phyloP scores from a whole-genome alignment of 1,140 invertebrate species.

The Pectinophora gossypiella region DNA sequence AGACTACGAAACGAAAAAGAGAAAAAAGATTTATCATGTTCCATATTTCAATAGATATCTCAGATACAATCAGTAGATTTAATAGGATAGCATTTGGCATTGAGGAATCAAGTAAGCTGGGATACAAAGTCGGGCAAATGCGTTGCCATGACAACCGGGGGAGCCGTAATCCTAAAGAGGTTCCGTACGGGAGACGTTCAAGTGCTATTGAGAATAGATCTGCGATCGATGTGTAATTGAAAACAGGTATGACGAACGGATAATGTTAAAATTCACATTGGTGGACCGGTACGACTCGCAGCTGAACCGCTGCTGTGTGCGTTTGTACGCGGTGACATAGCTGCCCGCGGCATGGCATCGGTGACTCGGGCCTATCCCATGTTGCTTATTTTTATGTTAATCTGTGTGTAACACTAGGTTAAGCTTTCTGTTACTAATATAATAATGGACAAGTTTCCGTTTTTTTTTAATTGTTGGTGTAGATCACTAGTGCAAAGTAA shows the following conservation, averaged over 20 bases:
- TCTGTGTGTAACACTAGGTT: too few species aligned
- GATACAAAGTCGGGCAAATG: conserved; percentile 56
- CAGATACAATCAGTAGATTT: conserved; percentile 42
- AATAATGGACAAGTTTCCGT: too few species aligned
- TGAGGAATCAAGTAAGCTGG: conserved; percentile 56
- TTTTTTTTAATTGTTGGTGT: too few species aligned
- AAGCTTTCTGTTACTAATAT: too few species aligned
- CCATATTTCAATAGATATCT: conserved; percentile 30
- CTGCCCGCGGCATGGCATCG: too few species aligned
- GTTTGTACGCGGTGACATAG: too few species aligned
- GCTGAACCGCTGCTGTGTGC: too few species aligned
- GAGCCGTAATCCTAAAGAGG: conserved; percentile 67
- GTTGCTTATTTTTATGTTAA: too few species aligned
- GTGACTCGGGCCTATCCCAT: too few species aligned
- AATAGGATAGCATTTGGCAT: conserved; percentile 56
- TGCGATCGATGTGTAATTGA: conserved; percentile 27
- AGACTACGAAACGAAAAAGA: background rate
- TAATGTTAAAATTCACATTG: too few species aligned
- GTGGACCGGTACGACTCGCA: too few species aligned
- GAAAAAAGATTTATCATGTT: background rate
- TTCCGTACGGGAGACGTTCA: conserved; percentile 62
- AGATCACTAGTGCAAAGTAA: too few species aligned
- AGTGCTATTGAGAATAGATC: conserved; percentile 33
- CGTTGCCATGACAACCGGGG: conserved; percentile 56
- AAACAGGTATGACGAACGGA: conserved; percentile 10